These are phyloP conservation scores for Anniella stebbinsi DNA, from an alignment of 2,797 vertebrate species.

Conservation along the genomic window DNA sequence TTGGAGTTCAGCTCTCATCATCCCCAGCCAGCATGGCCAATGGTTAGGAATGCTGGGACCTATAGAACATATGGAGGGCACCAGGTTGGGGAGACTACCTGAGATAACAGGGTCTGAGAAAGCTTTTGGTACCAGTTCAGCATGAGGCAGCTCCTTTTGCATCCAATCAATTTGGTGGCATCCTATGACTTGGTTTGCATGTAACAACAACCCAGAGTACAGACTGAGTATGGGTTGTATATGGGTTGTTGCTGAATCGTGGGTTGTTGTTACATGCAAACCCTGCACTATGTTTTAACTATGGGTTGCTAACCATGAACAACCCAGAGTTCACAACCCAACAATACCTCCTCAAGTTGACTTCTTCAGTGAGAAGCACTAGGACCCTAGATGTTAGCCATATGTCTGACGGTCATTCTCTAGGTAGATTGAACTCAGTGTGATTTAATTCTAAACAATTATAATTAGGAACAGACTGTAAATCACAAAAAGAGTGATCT, in stretches of 20 bases:
- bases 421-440: not conserved
- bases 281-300: too few relatives aligned
- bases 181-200: not conserved
- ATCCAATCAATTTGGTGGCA: not conserved
- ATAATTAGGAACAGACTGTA: not conserved
- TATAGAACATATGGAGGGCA: too few relatives aligned
- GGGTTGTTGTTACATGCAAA: too few relatives aligned
- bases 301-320: too few relatives aligned
- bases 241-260: too few relatives aligned
- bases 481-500: not conserved
- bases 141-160: not conserved
- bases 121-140: not conserved
- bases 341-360: not conserved
- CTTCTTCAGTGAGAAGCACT: not conserved
- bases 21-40: too few relatives aligned
- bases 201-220: too few relatives aligned
- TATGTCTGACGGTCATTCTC: not conserved
- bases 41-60: too few relatives aligned
- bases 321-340: too few relatives aligned
- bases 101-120: not conserved
- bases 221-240: too few relatives aligned
- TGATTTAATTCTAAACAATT: not conserved
- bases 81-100: too few relatives aligned
- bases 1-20: too few relatives aligned
- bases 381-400: not conserved